A percentile compares a stretch with the other conserved stretches of the same genome.
phyloP scores from a whole-genome alignment of 1,140 invertebrate genomes.

The Branchinecta lindahli region DNA sequence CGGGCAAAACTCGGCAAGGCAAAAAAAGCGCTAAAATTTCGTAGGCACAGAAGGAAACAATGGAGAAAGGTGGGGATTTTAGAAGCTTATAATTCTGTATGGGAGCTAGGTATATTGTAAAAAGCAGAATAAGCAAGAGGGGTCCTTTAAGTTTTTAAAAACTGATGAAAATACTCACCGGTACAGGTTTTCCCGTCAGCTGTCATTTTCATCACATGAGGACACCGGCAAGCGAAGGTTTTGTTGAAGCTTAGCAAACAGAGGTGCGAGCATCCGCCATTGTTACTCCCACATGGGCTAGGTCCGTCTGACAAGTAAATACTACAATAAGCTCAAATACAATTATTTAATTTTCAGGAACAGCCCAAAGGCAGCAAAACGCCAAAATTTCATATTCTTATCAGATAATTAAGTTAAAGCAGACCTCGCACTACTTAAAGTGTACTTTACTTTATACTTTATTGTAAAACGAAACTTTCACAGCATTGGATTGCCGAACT shows the following conservation, averaged over 20 bases:
- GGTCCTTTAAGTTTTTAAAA: no score
- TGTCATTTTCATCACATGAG: slow-evolving; percentile 54
- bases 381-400: no score
- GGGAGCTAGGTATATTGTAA: no score
- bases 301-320: slow-evolving; percentile 28
- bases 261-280: slow-evolving; percentile 46
- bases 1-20: no score
- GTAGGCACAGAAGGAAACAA: no score
- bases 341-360: neutral
- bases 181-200: slow-evolving; percentile 47
- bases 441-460: neutral
- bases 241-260: slow-evolving; percentile 44
- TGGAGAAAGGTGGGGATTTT: no score
- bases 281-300: slow-evolving; percentile 41
- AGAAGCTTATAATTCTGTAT: no score
- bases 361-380: neutral
- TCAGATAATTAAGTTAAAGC: no score
- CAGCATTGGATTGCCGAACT: no score
- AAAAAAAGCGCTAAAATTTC: no score
- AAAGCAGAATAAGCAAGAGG: no score
- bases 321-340: slow-evolving; percentile 16
- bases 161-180: no score
- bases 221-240: slow-evolving; percentile 51
- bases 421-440: neutral
- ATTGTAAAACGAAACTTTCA: neutral